Evolutionary conservation across 1,140 invertebrate genomes (phyloP), one percentile per base, ranked within the genome.

Genomic region (Drosophila tsacasi): DNA sequence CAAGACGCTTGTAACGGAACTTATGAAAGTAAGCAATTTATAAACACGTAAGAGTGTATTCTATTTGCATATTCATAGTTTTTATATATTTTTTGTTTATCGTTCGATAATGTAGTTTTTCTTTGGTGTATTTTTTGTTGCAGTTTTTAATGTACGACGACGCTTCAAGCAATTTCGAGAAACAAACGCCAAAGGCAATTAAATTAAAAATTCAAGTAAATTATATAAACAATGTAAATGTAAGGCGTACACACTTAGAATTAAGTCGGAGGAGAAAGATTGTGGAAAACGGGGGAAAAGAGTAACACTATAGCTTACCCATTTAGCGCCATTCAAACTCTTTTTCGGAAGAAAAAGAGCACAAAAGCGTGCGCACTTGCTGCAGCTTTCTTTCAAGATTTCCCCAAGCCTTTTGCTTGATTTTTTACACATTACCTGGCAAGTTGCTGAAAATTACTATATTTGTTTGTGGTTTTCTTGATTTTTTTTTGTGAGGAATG

Each of bases 371-470:
- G 30, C 21, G 12, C 17, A 5, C 32, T 59, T 57, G 17, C 17
- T 57, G 17, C 17, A 47, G 10, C 13, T 17, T 39, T 27, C 17
- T 30, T 30, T 52, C 9, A 39, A 23, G 15, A 37, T 27, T 61
- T 27, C n/a, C n/a, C 3, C 23, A 32, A 62, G 30, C 27, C 23
- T 32, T 32, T 65, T 23, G 37, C 61, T 67, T 27, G n/a, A 25
- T 46, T 69, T 39, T 40, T 39, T 35, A 23, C 63, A 86, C 84
- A 77, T 87, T 87, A 87, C 83, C 84, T 87, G 80, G 59, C 3
- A 39, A 67, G 57, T 73, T 15, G 55, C 71, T 74, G 72, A 42
- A 65, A 76, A 52, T 40, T 32, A n/a, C n/a, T 13, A 8, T 54
- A 13, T 23, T 23, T 23, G 32, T 54, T 17, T 19, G 25, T 52